Evolutionary conservation across 2,797 vertebrate genomes (phyloP).

Genomic region (Chaetodon trifasciatus): DNA sequence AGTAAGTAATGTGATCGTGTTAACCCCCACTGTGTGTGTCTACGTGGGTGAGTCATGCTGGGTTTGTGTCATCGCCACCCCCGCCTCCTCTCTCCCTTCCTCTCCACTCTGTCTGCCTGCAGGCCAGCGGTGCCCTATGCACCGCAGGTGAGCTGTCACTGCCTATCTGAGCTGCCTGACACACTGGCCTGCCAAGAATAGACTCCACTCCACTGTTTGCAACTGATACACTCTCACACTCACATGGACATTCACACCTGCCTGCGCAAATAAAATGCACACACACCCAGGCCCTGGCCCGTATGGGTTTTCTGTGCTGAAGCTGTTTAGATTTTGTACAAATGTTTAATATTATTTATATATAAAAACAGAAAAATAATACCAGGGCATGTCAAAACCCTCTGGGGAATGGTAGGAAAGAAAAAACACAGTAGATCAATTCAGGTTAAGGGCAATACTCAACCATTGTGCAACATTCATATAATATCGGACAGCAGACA

Average conservation of each 20-base stretch:
- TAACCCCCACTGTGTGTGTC: slow-evolving; percentile 66
- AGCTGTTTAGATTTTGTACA: background rate
- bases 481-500: background rate
- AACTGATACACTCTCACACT: slow-evolving; percentile 46
- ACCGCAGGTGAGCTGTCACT: slow-evolving; percentile 81
- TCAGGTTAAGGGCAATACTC: background rate
- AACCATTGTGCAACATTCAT: background rate
- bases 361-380: background rate
- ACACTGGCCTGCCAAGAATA: slow-evolving; percentile 61
- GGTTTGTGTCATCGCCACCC: slow-evolving; percentile 53
- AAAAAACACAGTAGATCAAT: background rate
- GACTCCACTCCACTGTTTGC: slow-evolving; percentile 43
- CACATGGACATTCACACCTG: slow-evolving; percentile 47
- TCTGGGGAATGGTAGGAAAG: background rate
- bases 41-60: slow-evolving; percentile 64
- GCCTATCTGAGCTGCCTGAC: slow-evolving; percentile 68
- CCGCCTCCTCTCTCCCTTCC: background rate
- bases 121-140: slow-evolving; percentile 72
- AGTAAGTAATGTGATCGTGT: slow-evolving; percentile 75
- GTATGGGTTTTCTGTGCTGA: background rate
- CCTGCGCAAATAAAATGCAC: slow-evolving; percentile 34
- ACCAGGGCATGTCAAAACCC: background rate
- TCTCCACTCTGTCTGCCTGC: slow-evolving; percentile 56
- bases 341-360: background rate
- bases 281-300: background rate